Evolutionary conservation across 2,113 vertebrate species (phyloP).

Genomic region (Corapipo altera): DNA sequence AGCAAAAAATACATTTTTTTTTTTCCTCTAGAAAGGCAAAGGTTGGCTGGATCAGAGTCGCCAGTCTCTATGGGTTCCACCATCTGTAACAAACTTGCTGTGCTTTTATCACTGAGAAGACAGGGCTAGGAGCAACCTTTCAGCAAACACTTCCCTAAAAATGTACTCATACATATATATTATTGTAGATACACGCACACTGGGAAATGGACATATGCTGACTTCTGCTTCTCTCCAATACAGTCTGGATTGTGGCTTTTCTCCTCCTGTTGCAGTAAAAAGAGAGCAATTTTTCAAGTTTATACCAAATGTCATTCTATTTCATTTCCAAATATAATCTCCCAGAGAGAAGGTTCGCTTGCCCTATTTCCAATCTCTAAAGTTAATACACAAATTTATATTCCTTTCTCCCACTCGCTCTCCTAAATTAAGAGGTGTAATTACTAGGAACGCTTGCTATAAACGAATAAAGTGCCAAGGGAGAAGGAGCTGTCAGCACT

Average conservation of each 20-base stretch:
- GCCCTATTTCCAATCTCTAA: slow-evolving; percentile 65
- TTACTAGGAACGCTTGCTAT: slow-evolving; percentile 61
- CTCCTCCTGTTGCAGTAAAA: slow-evolving; percentile 51
- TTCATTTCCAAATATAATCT: slow-evolving; percentile 68
- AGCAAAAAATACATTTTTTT: background rate
- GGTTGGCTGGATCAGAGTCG: slow-evolving; percentile 10
- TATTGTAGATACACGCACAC: background rate
- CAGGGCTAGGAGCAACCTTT: background rate
- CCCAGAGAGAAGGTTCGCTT: slow-evolving; percentile 49
- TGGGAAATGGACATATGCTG: slow-evolving; percentile 42
- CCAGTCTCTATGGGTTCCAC: background rate
- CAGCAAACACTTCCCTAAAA: background rate
- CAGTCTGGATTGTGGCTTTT: slow-evolving; percentile 26
- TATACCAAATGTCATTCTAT: slow-evolving; percentile 61
- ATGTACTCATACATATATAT: background rate
- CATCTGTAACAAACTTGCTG: background rate
- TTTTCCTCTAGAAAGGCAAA: background rate
- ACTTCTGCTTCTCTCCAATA: slow-evolving; percentile 44
- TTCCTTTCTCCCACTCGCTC: slow-evolving; percentile 69
- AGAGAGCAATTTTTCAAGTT: slow-evolving; percentile 68
- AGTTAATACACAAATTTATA: slow-evolving; percentile 71
- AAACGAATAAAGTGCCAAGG: slow-evolving; percentile 38
- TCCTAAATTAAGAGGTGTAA: slow-evolving; percentile 71
- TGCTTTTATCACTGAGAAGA: background rate
- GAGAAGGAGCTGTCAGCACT: slow-evolving; percentile 45